phyloP scores from a whole-genome alignment of 1,140 invertebrate genomes.

The Amyelois transitella region DNA sequence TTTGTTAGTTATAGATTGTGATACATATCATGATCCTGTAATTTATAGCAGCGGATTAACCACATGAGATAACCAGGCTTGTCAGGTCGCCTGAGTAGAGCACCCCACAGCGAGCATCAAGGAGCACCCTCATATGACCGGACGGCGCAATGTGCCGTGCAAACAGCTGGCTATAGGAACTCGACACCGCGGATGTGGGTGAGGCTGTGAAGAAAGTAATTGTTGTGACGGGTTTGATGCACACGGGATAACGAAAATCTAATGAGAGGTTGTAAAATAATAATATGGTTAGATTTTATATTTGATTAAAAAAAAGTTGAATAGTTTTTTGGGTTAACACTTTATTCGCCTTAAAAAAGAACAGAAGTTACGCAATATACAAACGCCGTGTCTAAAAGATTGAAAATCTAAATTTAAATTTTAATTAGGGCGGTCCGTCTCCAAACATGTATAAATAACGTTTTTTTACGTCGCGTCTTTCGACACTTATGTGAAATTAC shows the following conservation, averaged over 20 bases:
- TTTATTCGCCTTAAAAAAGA: no score
- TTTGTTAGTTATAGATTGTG: background rate
- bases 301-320: no score
- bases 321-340: no score
- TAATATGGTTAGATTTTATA: background rate
- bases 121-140: background rate
- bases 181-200: background rate
- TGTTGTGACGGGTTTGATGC: background rate
- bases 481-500: conserved; percentile 14
- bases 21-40: background rate
- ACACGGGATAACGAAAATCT: conserved; percentile 7
- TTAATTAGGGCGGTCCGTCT: conserved; percentile 53
- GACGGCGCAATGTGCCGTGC: background rate
- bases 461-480: conserved; percentile 28
- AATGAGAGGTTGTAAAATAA: background rate
- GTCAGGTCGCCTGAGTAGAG: background rate
- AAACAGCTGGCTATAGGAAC: background rate
- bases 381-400: background rate
- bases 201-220: background rate
- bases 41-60: background rate
- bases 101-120: background rate
- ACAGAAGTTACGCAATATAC: no score
- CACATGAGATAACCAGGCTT: background rate
- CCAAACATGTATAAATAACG: conserved; percentile 50
- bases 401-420: conserved; percentile 50